A percentile compares a stretch with the other conserved stretches of the same genome.
Evolutionary conservation across 2,888 invertebrate genomes (phyloP).

Genomic region (Antitype chi): DNA sequence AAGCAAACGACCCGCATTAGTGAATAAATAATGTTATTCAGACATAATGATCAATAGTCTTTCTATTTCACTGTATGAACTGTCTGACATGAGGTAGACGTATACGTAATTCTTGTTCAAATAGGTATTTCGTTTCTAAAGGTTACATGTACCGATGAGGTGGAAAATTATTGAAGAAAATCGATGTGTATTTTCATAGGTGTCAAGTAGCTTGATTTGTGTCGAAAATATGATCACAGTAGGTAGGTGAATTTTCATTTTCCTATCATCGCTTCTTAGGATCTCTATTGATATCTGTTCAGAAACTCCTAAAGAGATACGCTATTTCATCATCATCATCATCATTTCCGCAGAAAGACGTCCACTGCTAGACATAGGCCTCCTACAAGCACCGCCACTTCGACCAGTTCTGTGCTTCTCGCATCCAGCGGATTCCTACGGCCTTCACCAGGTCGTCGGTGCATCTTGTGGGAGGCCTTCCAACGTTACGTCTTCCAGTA

Average conservation of each 20-base stretch:
- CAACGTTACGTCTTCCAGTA: too few species aligned
- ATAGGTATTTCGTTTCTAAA: slow-evolving; percentile 14
- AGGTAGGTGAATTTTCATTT: neutral
- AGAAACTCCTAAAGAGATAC: too few species aligned
- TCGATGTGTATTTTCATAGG: neutral
- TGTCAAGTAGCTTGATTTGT: neutral
- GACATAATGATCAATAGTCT: slow-evolving; percentile 53
- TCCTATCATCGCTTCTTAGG: too few species aligned
- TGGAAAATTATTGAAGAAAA: neutral
- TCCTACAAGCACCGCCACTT: too few species aligned
- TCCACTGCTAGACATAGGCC: too few species aligned
- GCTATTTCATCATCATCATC: neutral
- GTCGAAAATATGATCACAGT: slow-evolving; percentile 8
- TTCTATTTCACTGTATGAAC: slow-evolving; percentile 31
- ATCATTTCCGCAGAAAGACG: too few species aligned
- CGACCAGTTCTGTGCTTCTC: too few species aligned
- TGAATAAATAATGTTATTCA: slow-evolving; percentile 58
- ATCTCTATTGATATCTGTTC: too few species aligned
- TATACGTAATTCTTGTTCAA: slow-evolving; percentile 18
- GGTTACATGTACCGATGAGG: slow-evolving; percentile 3
- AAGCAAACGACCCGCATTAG: slow-evolving; percentile 51
- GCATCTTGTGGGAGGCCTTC: too few species aligned
- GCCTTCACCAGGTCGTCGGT: too few species aligned
- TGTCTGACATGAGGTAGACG: slow-evolving; percentile 14
- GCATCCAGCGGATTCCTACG: too few species aligned